Base-by-base conservation (phyloP, 2,888 invertebrate species). In the Gisinianus flammeolus region DNA sequence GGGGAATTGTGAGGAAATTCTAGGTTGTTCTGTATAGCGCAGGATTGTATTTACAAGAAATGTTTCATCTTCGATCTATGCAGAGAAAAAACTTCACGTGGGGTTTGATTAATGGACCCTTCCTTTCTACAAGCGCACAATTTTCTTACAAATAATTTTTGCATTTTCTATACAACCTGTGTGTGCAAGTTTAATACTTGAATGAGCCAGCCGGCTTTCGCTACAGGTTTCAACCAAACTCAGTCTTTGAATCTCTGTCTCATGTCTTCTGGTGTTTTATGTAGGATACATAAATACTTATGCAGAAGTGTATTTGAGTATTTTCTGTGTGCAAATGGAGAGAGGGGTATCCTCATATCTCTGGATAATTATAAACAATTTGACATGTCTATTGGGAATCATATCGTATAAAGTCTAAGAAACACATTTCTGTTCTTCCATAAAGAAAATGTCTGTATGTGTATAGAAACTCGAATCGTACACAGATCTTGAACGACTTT, bases 41-140 rank as follows among this genome's bases (percentile, higher is more conserved):
- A 12, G 26, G 26, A 26, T 2, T 12, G 12, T 24, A 2, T 12
- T n/a, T 24, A 62, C 58, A 16, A 58, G 58, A 22, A 8, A 6
- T 26, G 12, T n/a, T 24, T 24, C 26, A 12, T 24, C 12, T 24
- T 24, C 26, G 12, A 24, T 5, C 12, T 12, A 24, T 22, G 5
- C 5, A 58, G 58, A 58, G 58, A 12, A n/a, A n/a, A 58, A 5
- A 12, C 62, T 62, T 26, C 5, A 56, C 22, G 56, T 62, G 26
- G 26, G 26, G 12, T 12, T 26, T 26, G 26, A 62, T 62, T 62
- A 62, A 62, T 62, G 62, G 62, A 62, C 62, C 62, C 62, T 62
- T 62, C 62, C 62, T 62, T 62, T 62, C 26, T 26, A 12, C 24
- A n/a, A 62, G 26, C 26, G 12, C 62, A 62, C 24, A 62, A 24